Evolutionary conservation across 2,113 vertebrate genomes (phyloP).

Genomic region (Dipodomys ordii): DNA sequence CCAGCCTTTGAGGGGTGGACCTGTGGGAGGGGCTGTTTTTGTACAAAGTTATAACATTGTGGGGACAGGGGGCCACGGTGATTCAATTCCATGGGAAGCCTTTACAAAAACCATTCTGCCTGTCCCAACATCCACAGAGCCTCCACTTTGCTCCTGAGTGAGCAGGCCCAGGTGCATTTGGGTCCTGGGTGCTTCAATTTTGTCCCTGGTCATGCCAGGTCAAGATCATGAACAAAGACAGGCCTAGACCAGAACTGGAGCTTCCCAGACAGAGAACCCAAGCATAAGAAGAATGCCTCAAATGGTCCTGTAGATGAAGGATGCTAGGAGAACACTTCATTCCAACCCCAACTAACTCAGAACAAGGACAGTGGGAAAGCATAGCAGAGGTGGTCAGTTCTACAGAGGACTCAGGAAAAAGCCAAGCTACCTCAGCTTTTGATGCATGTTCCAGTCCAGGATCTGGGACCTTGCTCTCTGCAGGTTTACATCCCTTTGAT

Average conservation of each 20-base stretch:
- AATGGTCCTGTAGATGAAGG: neutral
- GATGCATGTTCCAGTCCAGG: too few species aligned
- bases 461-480: neutral
- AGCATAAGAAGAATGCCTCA: neutral
- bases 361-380: neutral
- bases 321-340: neutral
- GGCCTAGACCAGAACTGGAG: neutral
- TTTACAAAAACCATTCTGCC: constrained; percentile 94
- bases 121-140: fast-evolving
- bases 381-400: fast-evolving
- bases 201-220: neutral
- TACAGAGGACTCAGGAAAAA: neutral
- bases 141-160: neutral
- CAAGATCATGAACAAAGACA: neutral
- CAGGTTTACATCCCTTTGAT: neutral
- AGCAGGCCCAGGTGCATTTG: neutral
- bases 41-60: constrained; percentile 91
- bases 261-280: neutral
- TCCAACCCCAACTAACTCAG: neutral
- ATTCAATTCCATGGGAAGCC: constrained; percentile 87
- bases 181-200: neutral
- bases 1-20: neutral
- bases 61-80: constrained; percentile 94
- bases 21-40: constrained; percentile 88
- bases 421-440: neutral